Evolutionary conservation across 1,140 invertebrate species (phyloP), one percentile per base, ranked within the genome.

Genomic region (Microplitis demolitor): DNA sequence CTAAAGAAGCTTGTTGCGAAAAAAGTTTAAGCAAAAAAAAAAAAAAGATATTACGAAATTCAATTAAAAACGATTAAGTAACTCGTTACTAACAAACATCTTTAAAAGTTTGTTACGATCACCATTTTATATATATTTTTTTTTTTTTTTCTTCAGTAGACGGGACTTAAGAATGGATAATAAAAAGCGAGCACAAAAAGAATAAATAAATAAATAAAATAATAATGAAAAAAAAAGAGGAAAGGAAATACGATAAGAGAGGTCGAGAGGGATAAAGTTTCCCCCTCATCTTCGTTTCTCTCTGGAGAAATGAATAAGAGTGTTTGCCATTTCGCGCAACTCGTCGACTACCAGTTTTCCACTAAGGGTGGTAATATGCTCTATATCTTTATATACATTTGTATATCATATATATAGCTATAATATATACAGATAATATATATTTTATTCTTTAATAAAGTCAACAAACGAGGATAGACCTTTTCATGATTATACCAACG

Each of bases 31-130:
- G 64, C n/a, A n/a, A n/a, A 61, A 58, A 50, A 37, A 35, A 61
- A 53, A 58, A 13, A 31, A 35, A 66, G n/a, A 67, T 67, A 31
- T 67, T 77, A 72, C 64, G 37, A 74, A 77, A 70, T 77, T 73
- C 74, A 74, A 73, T 78, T 74, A 76, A 53, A 62, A 39, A 70
- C 69, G 45, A 76, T 76, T 76, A 76, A 71, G 24, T 60, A 13
- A 24, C 58, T 3, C 53, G 66, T 54, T 34, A 51, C 69, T 73
- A 68, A 74, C 69, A 61, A 75, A 74, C 67, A 39, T 71, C 61
- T 45, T 35, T 39, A 31, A 14, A 69, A 68, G 31, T 56, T 69
- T 73, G 39, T 51, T 63, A 13, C 58, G 8, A 16, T 61, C 4
- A 61, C 9, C 6, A 16, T 16, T 58, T 16, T 58, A 58, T 58